Conservation (phyloP, 2,113 vertebrate species). For the Noctilio leporinus region DNA sequence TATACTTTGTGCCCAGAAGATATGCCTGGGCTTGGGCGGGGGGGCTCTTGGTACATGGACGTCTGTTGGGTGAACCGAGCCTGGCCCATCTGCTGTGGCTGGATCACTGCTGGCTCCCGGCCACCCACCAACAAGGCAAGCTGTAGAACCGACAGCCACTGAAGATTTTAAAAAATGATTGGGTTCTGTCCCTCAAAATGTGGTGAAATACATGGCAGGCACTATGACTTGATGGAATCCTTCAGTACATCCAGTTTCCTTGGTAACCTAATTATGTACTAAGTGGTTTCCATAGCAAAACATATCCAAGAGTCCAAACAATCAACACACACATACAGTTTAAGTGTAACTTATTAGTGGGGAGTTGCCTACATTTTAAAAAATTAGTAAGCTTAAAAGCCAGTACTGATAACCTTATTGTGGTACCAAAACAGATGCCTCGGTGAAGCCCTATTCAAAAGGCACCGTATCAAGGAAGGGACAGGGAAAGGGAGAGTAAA, state of each 20-base stretch:
- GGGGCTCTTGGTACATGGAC: not conserved
- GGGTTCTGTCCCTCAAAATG: not conserved
- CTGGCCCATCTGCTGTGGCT: not conserved
- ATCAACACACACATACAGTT: conserved; percentile 45
- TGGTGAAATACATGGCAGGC: not conserved
- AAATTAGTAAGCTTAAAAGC: not conserved
- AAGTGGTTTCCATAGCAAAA: conserved; percentile 67
- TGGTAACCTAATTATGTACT: conserved; percentile 64
- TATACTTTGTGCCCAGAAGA: not conserved
- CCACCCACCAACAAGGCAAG: not conserved
- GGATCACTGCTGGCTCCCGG: not conserved
- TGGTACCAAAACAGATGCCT: not conserved
- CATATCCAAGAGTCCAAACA: conserved; percentile 61
- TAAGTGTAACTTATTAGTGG: conserved; percentile 42
- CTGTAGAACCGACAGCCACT: not conserved
- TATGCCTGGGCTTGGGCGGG: not conserved
- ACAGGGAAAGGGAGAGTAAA: not conserved
- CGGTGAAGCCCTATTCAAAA: not conserved
- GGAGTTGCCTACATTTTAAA: not conserved
- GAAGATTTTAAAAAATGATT: not conserved
- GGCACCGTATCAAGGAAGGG: not conserved
- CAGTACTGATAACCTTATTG: not conserved
- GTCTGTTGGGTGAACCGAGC: not conserved
- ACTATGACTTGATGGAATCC: conserved; percentile 33
- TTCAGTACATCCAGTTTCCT: conserved; percentile 53